phyloP scores from a whole-genome alignment of 2,797 vertebrate species.

The Malacoctenus gilli region DNA sequence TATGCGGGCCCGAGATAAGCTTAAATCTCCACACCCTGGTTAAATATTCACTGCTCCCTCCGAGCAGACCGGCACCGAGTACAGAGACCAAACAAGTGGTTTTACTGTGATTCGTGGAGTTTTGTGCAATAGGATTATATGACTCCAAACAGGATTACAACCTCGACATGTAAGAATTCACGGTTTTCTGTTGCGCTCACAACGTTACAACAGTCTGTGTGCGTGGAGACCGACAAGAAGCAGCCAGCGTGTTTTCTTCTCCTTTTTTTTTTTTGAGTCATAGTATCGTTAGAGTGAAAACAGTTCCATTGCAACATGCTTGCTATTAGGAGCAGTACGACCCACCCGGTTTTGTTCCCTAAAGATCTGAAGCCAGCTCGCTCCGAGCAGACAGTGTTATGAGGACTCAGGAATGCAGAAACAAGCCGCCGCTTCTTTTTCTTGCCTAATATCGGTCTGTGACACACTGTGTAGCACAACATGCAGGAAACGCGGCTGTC shows the following conservation, averaged over 20 bases:
- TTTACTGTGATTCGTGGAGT: slow-evolving; percentile 59
- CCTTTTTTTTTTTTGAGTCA: slow-evolving; percentile 22
- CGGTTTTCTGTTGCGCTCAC: slow-evolving; percentile 19
- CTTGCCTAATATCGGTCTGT: slow-evolving; percentile 35
- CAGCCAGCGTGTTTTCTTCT: slow-evolving; percentile 1
- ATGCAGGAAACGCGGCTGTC: slow-evolving; percentile 32
- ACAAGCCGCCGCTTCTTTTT: slow-evolving; percentile 48
- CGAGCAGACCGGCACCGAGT: slow-evolving; percentile 36
- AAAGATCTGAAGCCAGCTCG: slow-evolving; percentile 33
- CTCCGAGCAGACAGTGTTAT: slow-evolving; percentile 33
- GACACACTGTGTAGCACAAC: slow-evolving; percentile 15
- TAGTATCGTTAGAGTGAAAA: slow-evolving; percentile 7
- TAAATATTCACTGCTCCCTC: slow-evolving; percentile 71
- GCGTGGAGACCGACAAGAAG: too few relatives aligned
- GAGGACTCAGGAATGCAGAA: slow-evolving; percentile 61
- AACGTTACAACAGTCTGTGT: background rate
- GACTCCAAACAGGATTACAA: slow-evolving; percentile 44
- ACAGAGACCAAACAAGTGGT: slow-evolving; percentile 56
- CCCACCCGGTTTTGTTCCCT: slow-evolving; percentile 9
- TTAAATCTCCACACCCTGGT: slow-evolving; percentile 65
- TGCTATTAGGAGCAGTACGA: slow-evolving; percentile 23
- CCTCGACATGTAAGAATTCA: slow-evolving; percentile 23
- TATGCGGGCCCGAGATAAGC: slow-evolving; percentile 47
- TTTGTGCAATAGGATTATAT: slow-evolving; percentile 58
- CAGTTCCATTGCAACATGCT: slow-evolving; percentile 25